Base-by-base conservation (phyloP, 2,113 vertebrate genomes). In the Apus apus region DNA sequence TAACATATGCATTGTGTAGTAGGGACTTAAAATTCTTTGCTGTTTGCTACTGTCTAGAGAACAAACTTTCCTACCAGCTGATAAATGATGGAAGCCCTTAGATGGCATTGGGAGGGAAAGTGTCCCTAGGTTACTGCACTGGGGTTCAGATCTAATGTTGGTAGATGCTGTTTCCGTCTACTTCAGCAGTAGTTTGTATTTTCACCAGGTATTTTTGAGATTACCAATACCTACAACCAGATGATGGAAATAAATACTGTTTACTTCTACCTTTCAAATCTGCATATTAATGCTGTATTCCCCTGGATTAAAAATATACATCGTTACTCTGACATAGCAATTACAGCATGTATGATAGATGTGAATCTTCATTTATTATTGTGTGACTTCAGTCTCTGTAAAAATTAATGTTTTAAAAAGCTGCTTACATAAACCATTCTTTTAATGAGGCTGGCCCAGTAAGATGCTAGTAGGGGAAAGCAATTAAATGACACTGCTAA, bases 351-450 rank as follows among this genome's bases (percentile, higher is more conserved):
- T 56, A 15, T 72, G 67, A 75, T 71, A 43, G 38, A 51, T 36
- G 57, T 46, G 61, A 71, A 36, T 85, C 68, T 93, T 57, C 32
- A 64, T 89, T 95, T 91, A 65, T 85, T 90, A 38, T 81, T 80
- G 25, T 85, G 27, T 13, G 75, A 50, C 62, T 80, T 85, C 0
- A 61, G 50, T 60, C 61, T 75, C 88, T 66, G 53, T 66, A 80
- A 21, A 76, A 91, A 70, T 17, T 27, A 53, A 29, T 54, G 15
- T 58, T 93, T 93, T 57, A 10, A 57, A 93, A 96, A 90, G 50
- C 50, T 92, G 50, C 75, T 88, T 91, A 46, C 36, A 19, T 67
- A 88, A 93, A 84, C 56, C 9, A 26, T 81, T 83, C 13, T 77
- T 91, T 11, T 48, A 86, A 88, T 74, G 79, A 86, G 88, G 38